Evolutionary conservation across 2,113 vertebrate genomes (phyloP), one percentile per base, ranked within the genome.

Genomic region (Chaetops frenatus): DNA sequence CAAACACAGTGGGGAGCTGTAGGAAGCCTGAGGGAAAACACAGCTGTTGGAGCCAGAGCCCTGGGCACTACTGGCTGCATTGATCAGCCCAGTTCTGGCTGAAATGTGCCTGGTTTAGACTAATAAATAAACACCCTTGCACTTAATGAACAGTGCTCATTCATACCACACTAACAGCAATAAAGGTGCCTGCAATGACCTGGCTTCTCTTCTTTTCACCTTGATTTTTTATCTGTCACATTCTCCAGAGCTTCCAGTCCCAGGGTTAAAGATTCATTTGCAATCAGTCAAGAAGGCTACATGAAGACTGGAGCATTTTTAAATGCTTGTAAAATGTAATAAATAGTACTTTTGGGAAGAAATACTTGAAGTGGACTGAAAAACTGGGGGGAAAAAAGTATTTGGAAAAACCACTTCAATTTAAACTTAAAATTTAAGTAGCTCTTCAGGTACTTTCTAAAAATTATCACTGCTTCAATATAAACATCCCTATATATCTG

Each of bases 401-500:
- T 38, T 77, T 60, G 11, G 0, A 0, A 27, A 53, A 69, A 45
- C 3, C 38, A 45, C 33, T 36, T n/a, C n/a, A n/a, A n/a, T n/a
- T n/a, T n/a, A n/a, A n/a, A n/a, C n/a, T n/a, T 76, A 35, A 36
- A 60, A 15, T 77, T 67, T 27, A 60, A 77, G 36, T 36, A 77
- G 45, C 27, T 78, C 62, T 60, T 77, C 54, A 69, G 22, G 36
- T 38, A 60, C 33, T 38, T 86, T 60, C 72, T 86, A 78, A 78
- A 69, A 78, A 53, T 61, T 45, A 51, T 86, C 38, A 45, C 38
- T 53, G 23, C 54, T 78, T 69, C 72, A 69, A 13, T 69, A 78
- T 19, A 45, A 53, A 86, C 54, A 61, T n/a, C 28, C 23, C 10
- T 33, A 9, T 45, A 23, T 28, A 69, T 33, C 33, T 78, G 33